Evolutionary conservation across 1,140 invertebrate genomes (phyloP).

Genomic region (Drosophila paulistorum): DNA sequence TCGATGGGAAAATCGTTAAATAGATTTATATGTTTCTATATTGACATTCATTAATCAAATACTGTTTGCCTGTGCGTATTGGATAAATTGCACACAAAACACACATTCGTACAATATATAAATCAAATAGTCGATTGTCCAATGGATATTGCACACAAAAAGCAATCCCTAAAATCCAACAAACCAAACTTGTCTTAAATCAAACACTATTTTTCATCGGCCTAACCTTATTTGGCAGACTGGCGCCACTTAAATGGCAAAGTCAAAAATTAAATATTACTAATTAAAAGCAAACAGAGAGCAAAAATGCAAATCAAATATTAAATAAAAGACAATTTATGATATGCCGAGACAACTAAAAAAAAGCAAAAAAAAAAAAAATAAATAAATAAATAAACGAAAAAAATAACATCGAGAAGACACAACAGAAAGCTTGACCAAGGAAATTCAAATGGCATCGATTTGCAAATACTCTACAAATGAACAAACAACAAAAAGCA

Average conservation of each 20-base stretch:
- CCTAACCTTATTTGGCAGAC: slow-evolving; percentile 23
- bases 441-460: neutral
- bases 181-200: slow-evolving; percentile 29
- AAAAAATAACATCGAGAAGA: neutral
- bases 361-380: slow-evolving; percentile 1
- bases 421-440: neutral
- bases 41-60: slow-evolving; percentile 38
- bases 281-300: slow-evolving; percentile 63
- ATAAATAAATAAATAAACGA: slow-evolving; percentile 20
- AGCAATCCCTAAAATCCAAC: slow-evolving; percentile 26
- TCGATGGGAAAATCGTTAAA: too few species aligned
- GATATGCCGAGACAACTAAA: slow-evolving; percentile 31
- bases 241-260: slow-evolving; percentile 28
- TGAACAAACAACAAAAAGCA: neutral
- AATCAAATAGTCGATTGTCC: slow-evolving; percentile 20
- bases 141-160: slow-evolving; percentile 2
- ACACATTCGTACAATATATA: slow-evolving; percentile 32
- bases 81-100: slow-evolving; percentile 12
- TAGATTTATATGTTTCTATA: neutral
- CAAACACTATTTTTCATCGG: slow-evolving; percentile 10
- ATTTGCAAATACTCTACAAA: neutral
- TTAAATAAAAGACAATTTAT: slow-evolving; percentile 50
- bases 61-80: slow-evolving; percentile 40
- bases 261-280: slow-evolving; percentile 31
- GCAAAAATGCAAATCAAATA: slow-evolving; percentile 62